These are phyloP conservation scores for Megastigmus dorsalis DNA, from an alignment of 2,888 invertebrate species.

Conservation along the genomic window DNA sequence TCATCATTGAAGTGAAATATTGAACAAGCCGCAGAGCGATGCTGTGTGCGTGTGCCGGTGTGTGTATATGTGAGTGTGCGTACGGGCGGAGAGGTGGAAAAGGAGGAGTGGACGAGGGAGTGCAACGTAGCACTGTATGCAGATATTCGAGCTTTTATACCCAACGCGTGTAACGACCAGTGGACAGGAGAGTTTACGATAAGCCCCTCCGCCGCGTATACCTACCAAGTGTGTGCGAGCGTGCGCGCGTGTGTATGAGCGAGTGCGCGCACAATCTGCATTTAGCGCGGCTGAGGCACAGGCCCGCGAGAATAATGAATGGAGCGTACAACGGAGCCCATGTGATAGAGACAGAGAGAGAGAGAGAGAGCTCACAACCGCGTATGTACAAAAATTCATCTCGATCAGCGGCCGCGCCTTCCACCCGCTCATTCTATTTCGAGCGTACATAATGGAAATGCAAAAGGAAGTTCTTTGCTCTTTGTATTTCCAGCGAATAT, in stretches of 20 bases:
- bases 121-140: conserved; percentile 10
- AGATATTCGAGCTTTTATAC: conserved; percentile 52
- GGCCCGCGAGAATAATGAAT: conserved; percentile 26
- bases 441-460: conserved; percentile 16
- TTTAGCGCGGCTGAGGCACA: conserved; percentile 25
- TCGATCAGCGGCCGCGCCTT: neutral
- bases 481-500: neutral
- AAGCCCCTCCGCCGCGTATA: conserved; percentile 25
- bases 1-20: conserved; percentile 55
- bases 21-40: conserved; percentile 47
- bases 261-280: conserved; percentile 36
- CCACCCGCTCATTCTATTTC: conserved; percentile 10
- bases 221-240: neutral
- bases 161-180: conserved; percentile 46
- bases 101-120: neutral
- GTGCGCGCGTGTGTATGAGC: neutral
- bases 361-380: neutral
- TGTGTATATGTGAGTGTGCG: neutral
- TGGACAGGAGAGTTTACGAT: conserved; percentile 47
- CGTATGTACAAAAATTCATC: conserved; percentile 2
- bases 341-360: too few species aligned
- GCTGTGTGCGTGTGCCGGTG: neutral
- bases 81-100: neutral
- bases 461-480: conserved; percentile 3
- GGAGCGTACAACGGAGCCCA: too few species aligned